Evolutionary conservation across 2,888 invertebrate genomes (phyloP).

Genomic region (Drosophila testacea): DNA sequence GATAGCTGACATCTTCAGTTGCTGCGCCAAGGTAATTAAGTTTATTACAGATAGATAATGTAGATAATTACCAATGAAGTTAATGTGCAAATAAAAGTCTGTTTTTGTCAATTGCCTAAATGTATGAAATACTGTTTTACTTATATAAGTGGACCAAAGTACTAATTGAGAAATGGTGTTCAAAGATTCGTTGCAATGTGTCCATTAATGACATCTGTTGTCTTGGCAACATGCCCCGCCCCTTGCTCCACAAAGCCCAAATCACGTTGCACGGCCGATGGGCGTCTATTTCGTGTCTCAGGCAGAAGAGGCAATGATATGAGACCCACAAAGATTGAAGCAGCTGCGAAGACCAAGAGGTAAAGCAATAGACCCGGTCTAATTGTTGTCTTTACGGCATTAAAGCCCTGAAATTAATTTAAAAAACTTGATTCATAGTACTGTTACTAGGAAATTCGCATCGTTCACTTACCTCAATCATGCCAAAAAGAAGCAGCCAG

Average conservation of each 20-base stretch:
- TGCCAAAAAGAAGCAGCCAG: conserved; percentile 72
- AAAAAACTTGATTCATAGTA: background rate
- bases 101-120: conserved; percentile 5
- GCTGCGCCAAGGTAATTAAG: background rate
- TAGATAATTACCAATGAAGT: background rate
- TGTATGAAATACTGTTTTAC: background rate
- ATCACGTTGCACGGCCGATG: conserved; percentile 68
- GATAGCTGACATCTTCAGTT: background rate
- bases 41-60: background rate
- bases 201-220: conserved; percentile 49
- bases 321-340: conserved; percentile 70
- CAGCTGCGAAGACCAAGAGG: conserved; percentile 77
- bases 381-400: conserved; percentile 56
- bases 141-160: background rate
- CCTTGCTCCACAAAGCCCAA: conserved; percentile 58
- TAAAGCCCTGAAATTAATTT: conserved; percentile 49
- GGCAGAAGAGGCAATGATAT: conserved; percentile 75
- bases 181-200: conserved; percentile 63
- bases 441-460: background rate
- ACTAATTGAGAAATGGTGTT: conserved; percentile 20
- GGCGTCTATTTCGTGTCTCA: conserved; percentile 75
- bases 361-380: conserved; percentile 60
- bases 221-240: conserved; percentile 49
- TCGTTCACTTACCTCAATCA: conserved; percentile 63
- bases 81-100: background rate